Base-by-base conservation (phyloP, 2,888 invertebrate genomes). In the Pammene fasciana region DNA sequence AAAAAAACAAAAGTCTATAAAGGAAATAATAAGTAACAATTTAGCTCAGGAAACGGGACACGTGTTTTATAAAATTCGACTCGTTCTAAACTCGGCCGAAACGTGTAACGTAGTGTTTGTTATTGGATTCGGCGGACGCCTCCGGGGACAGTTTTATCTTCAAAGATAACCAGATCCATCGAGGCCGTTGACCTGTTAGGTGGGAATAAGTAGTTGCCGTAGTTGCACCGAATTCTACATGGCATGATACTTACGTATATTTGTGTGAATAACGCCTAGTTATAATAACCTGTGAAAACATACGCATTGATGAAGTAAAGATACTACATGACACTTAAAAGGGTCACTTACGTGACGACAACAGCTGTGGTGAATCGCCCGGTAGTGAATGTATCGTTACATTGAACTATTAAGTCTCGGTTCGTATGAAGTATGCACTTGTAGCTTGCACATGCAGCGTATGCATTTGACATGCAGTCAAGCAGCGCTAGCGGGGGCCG, bases 101-200 rank as follows among this genome's bases (percentile, higher is more conserved):
- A 82, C 80, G 78, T 79, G 77, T 78, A 77, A 76, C 76, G 76
- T 72, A 75, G 75, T 83, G 82, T 87, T 87, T 86, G 85, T 76
- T 76, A 77, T 81, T 76, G 80, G 82, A 82, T 81, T 79, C 74
- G 74, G 76, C 75, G 81, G 82, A 81, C 81, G 79, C 76, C 72
- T 74, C 70, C 59, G 67, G 66, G 75, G 79, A 85, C 84, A 84
- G 78, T 82, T 86, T 86, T 88, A 89, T 88, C 83, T 85, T 80
- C 68, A 71, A 71, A 73, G 79, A 80, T 82, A 86, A 85, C 83
- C 81, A 83, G 78, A 79, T 78, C 79, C 75, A 60, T 72, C 56
- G 67, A 77, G 82, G 82, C 80, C 81, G 76, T 75, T 79, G 82
- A 86, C 82, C 85, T 82, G 45, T 64, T 62, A 54, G 72, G 75